A percentile compares a stretch with the other conserved stretches of the same genome.
Evolutionary conservation across 2,888 invertebrate species (phyloP).

Genomic region (Ennomos fuscantarius): DNA sequence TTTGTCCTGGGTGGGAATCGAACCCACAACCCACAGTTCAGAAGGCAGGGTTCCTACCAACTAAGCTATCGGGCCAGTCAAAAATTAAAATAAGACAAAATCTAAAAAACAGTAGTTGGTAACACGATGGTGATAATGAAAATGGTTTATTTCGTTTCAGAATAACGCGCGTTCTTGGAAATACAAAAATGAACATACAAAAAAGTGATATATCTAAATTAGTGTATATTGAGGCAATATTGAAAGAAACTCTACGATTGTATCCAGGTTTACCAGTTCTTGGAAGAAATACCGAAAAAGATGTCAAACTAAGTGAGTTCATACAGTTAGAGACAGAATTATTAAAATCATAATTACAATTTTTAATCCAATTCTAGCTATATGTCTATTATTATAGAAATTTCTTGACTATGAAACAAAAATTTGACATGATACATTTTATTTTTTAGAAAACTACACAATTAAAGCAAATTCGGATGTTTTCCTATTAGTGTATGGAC

Average conservation of each 20-base stretch:
- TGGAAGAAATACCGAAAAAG: slow-evolving; percentile 44
- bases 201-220: slow-evolving; percentile 52
- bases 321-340: background rate
- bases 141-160: slow-evolving; percentile 15
- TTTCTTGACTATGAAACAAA: no score
- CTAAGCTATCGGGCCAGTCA: no score
- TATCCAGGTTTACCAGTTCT: slow-evolving; percentile 50
- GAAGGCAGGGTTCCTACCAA: no score
- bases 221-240: slow-evolving; percentile 56
- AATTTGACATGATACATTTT: no score
- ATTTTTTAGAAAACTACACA: slow-evolving; percentile 22
- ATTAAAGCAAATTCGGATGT: slow-evolving; percentile 6
- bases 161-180: slow-evolving; percentile 37
- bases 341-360: background rate
- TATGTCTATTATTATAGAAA: no score
- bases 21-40: no score
- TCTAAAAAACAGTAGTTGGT: background rate
- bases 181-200: slow-evolving; percentile 40
- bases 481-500: slow-evolving; percentile 7
- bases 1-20: no score
- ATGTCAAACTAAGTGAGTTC: slow-evolving; percentile 51
- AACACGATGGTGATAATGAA: background rate
- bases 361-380: no score
- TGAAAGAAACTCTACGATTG: slow-evolving; percentile 55
- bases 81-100: background rate